Percentiles rank a stretch among this genome's conserved stretches.
Conservation (phyloP, 2,113 vertebrate genomes). For the Phyllostomus discolor region DNA sequence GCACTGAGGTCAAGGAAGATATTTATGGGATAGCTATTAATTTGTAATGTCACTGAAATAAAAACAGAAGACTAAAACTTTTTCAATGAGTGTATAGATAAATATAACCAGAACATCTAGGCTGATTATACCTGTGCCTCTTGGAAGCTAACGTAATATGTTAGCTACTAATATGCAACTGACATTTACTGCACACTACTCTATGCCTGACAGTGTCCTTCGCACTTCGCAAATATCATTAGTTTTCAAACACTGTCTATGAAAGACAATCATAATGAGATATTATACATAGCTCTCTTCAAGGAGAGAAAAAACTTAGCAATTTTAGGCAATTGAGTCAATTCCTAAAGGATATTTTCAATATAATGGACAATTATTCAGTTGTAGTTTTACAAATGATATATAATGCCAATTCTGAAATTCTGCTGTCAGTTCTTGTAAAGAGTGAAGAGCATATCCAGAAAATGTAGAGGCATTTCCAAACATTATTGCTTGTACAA, state of each 20-base stretch:
- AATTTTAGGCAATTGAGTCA: neutral
- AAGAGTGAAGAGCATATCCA: neutral
- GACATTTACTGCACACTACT: neutral
- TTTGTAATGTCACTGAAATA: slow-evolving; percentile 33
- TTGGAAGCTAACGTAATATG: neutral
- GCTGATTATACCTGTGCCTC: neutral
- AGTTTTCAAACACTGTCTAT: neutral
- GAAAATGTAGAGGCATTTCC: neutral
- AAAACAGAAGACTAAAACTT: slow-evolving; percentile 15
- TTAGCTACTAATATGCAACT: neutral
- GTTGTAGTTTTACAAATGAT: neutral
- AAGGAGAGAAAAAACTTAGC: neutral
- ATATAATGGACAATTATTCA: neutral
- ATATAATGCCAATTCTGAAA: neutral
- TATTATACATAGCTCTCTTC: neutral
- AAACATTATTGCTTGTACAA: neutral
- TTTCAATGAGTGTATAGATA: neutral
- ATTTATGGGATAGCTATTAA: neutral
- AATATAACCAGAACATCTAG: neutral
- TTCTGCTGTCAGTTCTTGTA: neutral
- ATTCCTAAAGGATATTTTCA: neutral
- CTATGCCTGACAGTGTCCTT: neutral
- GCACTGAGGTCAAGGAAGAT: neutral
- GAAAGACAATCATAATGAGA: neutral
- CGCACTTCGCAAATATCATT: neutral